Percentiles rank a stretch among this genome's conserved stretches.
phyloP scores from a whole-genome alignment of 2,113 vertebrate genomes.

The Eptatretus burgeri region DNA sequence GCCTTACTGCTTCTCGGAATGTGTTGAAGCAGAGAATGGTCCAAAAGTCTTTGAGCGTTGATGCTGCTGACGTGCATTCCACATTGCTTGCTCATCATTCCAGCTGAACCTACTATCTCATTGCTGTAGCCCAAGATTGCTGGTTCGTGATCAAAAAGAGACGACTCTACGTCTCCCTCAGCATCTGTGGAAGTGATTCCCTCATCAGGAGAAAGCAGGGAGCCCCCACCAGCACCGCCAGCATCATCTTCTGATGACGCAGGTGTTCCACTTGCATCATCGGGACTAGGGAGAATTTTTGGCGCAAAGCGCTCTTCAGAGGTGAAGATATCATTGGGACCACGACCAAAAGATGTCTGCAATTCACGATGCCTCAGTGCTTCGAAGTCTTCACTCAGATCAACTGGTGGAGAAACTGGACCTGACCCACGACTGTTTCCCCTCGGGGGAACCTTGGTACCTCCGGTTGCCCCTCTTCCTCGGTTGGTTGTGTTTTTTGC shows the following conservation, averaged over 20 bases:
- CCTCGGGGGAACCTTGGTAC: not conserved
- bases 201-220: constrained; percentile 8
- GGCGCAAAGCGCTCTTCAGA: not conserved
- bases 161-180: constrained; percentile 12
- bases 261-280: not conserved
- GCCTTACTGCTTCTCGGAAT: not conserved
- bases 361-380: constrained; percentile 9
- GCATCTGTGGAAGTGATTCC: constrained; percentile 13
- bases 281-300: not conserved
- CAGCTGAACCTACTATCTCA: not conserved
- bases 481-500: not conserved
- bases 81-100: not conserved
- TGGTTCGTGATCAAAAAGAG: not conserved
- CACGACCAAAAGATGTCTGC: not conserved
- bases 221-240: constrained; percentile 9
- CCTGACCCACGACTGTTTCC: not conserved
- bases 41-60: not conserved
- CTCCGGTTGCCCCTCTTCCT: not conserved
- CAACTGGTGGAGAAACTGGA: constrained; percentile 17
- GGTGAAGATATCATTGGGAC: not conserved
- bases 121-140: not conserved
- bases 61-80: not conserved
- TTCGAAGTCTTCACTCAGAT: constrained; percentile 16
- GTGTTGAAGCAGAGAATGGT: not conserved
- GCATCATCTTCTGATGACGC: constrained; percentile 10